Evolutionary conservation across 2,113 vertebrate genomes (phyloP).

Genomic region (Kobus ellipsiprymnus): DNA sequence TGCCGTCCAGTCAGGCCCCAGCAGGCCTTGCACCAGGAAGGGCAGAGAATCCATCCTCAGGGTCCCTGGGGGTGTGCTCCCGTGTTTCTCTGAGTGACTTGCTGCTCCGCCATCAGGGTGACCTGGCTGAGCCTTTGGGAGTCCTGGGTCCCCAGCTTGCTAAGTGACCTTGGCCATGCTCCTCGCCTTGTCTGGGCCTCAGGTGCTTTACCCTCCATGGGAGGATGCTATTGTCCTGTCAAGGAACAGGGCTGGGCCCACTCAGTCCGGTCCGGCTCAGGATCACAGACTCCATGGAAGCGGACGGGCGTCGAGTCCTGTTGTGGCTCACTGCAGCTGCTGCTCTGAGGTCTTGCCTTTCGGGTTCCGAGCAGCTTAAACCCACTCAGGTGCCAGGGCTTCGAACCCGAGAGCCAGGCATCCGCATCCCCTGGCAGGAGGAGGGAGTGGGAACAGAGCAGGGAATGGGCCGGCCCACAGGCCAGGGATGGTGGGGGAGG

Average conservation of each 20-base stretch:
- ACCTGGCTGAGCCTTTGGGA: not conserved
- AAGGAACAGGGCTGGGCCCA: not conserved
- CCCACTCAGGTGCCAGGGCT: not conserved
- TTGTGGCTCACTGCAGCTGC: not conserved
- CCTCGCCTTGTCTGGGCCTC: not conserved
- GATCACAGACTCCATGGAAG: not conserved
- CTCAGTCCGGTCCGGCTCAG: not conserved
- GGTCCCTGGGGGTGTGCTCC: accelerated
- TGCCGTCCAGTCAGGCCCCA: not conserved
- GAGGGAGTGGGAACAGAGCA: not conserved
- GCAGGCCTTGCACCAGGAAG: not conserved
- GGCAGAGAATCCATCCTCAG: not conserved
- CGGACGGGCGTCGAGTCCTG: not conserved
- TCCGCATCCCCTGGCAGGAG: not conserved
- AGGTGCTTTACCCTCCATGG: not conserved
- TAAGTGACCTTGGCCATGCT: not conserved
- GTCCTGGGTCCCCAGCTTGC: not conserved
- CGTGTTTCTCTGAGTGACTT: not conserved
- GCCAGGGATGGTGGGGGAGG: not conserved
- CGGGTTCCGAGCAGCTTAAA: not conserved
- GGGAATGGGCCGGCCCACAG: not conserved
- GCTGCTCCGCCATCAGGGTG: not conserved
- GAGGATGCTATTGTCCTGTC: not conserved
- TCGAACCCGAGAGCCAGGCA: not conserved
- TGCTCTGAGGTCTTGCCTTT: not conserved